Evolutionary conservation across 2,888 invertebrate species (phyloP), one percentile per base, ranked within the genome.

Genomic region (Parasteatoda lunata): DNA sequence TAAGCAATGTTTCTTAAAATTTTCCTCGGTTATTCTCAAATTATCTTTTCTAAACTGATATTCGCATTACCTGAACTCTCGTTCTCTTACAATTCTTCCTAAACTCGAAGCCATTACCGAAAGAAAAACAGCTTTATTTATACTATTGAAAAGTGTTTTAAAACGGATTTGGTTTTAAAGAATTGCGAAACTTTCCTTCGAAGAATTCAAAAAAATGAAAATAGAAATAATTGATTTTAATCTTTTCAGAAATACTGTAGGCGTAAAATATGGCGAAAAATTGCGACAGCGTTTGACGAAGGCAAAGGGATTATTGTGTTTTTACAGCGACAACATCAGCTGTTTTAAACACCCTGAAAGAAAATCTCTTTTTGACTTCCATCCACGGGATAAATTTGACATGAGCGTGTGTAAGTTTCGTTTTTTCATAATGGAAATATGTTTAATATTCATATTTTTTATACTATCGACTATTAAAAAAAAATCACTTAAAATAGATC

Each of bases 141-240:
- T 30, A 30, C 30, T 54, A 54, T 54, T 11, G 54, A 8, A 11
- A 54, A 54, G 9, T 4, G 4, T 54, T 54, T 11, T 54, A 11
- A 4, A 4, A 54, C 13, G 54, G 54, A 11, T 54, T 13, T 11
- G 13, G 13, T 54, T 54, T 7, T 11, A 7, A 54, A 54, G 54
- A 54, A 54, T 54, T 30, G 30, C 30, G 54, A 54, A 54, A 11
- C 3, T 4, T 54, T 54, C 4, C 9, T 2, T 11, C 8, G 13
- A 54, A 13, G 54, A 54, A 11, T 54, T 4, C 54, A 13, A 54
- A 54, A 54, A 54, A 4, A 11, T 54, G 3, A 54, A 47, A 64
- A 73, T 15, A 59, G 78, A 84, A 78, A 78, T 84, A 78, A 84
- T 75, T 84, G 78, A 48, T 52, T 78, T 48, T 84, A 84, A 84